phyloP scores from a whole-genome alignment of 2,113 vertebrate species.

The Malaclemys terrapin region DNA sequence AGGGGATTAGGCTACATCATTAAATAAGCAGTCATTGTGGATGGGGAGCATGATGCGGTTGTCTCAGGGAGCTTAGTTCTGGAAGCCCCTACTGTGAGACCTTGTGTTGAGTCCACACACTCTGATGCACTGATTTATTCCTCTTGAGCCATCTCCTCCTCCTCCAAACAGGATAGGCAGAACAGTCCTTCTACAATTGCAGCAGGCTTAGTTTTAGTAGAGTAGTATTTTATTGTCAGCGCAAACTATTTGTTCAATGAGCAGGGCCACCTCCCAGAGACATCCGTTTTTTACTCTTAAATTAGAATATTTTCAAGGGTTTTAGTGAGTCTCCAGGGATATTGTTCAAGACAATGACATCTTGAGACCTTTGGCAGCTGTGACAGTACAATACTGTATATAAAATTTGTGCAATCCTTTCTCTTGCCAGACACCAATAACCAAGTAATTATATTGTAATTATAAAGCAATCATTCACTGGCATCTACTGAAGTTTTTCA shows the following conservation, averaged over 20 bases:
- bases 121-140: not conserved
- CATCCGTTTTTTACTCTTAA: not conserved
- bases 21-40: not conserved
- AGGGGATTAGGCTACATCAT: rapidly evolving
- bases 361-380: constrained; percentile 29
- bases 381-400: constrained; percentile 55
- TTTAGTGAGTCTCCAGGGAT: constrained; percentile 28
- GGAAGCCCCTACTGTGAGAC: not conserved
- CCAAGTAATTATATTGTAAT: constrained; percentile 81
- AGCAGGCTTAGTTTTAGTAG: constrained; percentile 28
- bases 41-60: not conserved
- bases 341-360: constrained; percentile 21
- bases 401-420: constrained; percentile 68
- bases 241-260: constrained; percentile 51
- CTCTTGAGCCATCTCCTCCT: rapidly evolving
- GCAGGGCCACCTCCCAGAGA: not conserved
- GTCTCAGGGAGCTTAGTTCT: not conserved
- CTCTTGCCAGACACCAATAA: constrained; percentile 73
- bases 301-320: constrained; percentile 53
- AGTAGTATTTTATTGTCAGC: constrained; percentile 19
- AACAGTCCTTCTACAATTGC: not conserved
- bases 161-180: not conserved
- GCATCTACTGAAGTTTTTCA: constrained; percentile 74
- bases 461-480: constrained; percentile 81
- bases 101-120: not conserved